Evolutionary conservation across 2,888 invertebrate species (phyloP).

Genomic region (Cryptocheilus praepositus): DNA sequence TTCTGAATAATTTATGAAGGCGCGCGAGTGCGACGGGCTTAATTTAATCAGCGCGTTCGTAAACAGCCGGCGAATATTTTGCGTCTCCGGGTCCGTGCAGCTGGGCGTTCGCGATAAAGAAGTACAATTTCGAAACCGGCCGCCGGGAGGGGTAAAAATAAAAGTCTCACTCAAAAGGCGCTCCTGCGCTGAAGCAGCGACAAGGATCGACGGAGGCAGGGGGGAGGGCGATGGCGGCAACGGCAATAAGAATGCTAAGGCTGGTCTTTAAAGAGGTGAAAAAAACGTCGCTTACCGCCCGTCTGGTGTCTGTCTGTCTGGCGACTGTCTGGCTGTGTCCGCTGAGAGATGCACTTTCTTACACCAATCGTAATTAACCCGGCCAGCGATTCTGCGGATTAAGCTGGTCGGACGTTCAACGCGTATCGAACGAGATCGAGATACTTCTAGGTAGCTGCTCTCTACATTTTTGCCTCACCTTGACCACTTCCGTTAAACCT

Average conservation of each 20-base stretch:
- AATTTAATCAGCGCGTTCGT: slow-evolving; percentile 24
- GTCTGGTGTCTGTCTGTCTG: slow-evolving; percentile 61
- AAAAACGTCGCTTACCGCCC: slow-evolving; percentile 40
- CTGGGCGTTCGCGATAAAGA: slow-evolving; percentile 20
- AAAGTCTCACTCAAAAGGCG: slow-evolving; percentile 2
- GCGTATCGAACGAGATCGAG: no score
- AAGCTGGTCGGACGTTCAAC: slow-evolving; percentile 18
- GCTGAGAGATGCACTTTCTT: not conserved
- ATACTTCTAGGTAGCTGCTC: no score
- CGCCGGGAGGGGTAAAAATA: slow-evolving; percentile 17
- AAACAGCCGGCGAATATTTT: slow-evolving; percentile 18
- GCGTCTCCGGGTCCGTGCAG: slow-evolving; percentile 8
- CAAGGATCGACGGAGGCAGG: slow-evolving; percentile 1
- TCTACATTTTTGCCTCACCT: no score
- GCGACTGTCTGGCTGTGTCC: slow-evolving; percentile 55
- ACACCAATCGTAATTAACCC: not conserved
- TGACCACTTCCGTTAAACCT: no score
- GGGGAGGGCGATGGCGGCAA: not conserved
- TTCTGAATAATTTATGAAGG: not conserved
- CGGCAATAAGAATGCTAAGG: slow-evolving; percentile 48
- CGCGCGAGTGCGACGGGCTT: no score
- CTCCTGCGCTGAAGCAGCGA: no score
- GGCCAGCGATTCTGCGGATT: slow-evolving; percentile 2
- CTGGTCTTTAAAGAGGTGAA: slow-evolving; percentile 39
- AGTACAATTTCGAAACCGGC: slow-evolving; percentile 42